phyloP scores from a whole-genome alignment of 1,140 invertebrate genomes.

The Phortica variegata region DNA sequence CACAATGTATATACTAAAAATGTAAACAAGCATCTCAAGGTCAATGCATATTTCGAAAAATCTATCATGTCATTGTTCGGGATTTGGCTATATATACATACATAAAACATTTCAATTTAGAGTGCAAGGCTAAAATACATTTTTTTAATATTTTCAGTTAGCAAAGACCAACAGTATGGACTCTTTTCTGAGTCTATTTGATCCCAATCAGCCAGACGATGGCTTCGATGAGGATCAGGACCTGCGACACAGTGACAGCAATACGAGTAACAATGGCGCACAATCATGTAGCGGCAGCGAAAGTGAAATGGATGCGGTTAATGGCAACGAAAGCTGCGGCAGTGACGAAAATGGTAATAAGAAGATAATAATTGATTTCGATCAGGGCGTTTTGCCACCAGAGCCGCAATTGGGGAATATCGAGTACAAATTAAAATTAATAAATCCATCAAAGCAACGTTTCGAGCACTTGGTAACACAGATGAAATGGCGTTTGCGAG shows the following conservation, averaged over 20 bases:
- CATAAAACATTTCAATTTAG: too few species aligned
- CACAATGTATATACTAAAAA: conserved; percentile 21
- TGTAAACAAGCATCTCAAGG: conserved; percentile 49
- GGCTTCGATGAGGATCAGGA: conserved; percentile 47
- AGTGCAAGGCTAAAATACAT: too few species aligned
- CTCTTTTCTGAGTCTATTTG: conserved; percentile 75
- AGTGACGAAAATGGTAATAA: conserved; percentile 53
- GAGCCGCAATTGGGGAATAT: conserved; percentile 89
- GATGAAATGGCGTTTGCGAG: conserved; percentile 86
- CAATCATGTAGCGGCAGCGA: conserved; percentile 45
- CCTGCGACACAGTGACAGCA: conserved; percentile 39
- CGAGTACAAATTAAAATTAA: conserved; percentile 89
- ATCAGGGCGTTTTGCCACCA: conserved; percentile 71
- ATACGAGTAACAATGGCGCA: conserved; percentile 18
- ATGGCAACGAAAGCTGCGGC: conserved; percentile 37
- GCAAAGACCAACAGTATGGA: conserved; percentile 20
- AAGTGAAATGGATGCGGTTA: conserved; percentile 32
- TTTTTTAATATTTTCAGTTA: conserved; percentile 1
- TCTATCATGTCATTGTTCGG: too few species aligned
- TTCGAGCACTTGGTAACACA: conserved; percentile 90
- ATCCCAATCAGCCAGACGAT: conserved; percentile 60
- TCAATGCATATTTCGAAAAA: conserved; percentile 27
- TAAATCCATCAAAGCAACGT: conserved; percentile 78
- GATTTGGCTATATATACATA: too few species aligned
- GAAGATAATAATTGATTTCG: conserved; percentile 54